Evolutionary conservation across 2,113 vertebrate species (phyloP).

Genomic region (Daphoenositta chrysoptera): DNA sequence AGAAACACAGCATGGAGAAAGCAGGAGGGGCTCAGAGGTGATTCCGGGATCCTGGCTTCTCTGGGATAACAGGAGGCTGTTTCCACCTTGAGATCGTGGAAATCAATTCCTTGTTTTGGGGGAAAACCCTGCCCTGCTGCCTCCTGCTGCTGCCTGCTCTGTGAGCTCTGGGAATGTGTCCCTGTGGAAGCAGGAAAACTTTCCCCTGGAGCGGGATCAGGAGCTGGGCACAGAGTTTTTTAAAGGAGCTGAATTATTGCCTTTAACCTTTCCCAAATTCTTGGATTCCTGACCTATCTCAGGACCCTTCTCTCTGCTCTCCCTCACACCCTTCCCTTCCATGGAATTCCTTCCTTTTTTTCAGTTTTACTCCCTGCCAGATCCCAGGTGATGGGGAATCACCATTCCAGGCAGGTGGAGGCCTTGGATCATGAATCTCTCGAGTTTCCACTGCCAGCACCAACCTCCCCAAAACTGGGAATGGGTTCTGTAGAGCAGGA

Average conservation of each 20-base stretch:
- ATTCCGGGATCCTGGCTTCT: neutral
- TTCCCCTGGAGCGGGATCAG: neutral
- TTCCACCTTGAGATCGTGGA: neutral
- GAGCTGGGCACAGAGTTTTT: neutral
- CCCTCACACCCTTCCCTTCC: neutral
- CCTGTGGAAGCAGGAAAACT: neutral
- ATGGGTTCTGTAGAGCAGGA: neutral
- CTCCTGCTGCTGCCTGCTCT: neutral
- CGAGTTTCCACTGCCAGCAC: neutral
- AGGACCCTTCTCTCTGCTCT: neutral
- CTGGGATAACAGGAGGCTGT: neutral
- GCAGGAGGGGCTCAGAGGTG: neutral
- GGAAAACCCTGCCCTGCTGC: neutral
- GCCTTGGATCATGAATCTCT: neutral
- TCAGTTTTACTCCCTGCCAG: neutral
- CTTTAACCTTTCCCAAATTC: neutral
- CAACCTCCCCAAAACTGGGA: no score
- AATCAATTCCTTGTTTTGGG: neutral
- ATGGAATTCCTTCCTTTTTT: neutral
- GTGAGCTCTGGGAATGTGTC: neutral
- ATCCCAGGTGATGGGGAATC: neutral
- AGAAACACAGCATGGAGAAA: neutral
- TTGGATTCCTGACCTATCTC: neutral
- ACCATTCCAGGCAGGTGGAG: neutral
- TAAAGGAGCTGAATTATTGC: no score